A percentile compares a stretch with the other conserved stretches of the same genome.
Evolutionary conservation across 1,140 invertebrate species (phyloP).

Genomic region (Hesperophylax magnus): DNA sequence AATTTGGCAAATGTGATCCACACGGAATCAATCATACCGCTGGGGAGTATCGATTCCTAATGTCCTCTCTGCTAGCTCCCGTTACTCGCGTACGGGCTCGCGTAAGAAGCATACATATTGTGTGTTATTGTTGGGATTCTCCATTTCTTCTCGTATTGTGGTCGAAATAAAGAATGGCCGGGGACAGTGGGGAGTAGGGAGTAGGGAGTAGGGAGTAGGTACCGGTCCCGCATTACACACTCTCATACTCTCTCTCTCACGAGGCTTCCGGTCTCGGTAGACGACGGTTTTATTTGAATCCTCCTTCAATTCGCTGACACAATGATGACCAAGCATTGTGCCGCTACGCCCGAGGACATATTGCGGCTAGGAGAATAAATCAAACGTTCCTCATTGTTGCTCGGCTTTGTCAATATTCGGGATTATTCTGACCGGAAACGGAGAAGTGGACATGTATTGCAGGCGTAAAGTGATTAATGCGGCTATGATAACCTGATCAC

Average conservation of each 20-base stretch:
- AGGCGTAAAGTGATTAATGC: conserved; percentile 25
- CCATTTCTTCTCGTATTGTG: conserved; percentile 41
- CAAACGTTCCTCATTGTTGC: conserved; percentile 41
- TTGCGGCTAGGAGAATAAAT: conserved; percentile 41
- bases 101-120: conserved; percentile 31
- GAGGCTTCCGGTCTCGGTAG: conserved; percentile 33
- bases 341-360: conserved; percentile 43
- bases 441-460: conserved; percentile 24
- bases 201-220: conserved; percentile 33
- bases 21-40: conserved; percentile 43
- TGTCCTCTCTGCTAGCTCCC: conserved; percentile 32
- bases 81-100: conserved; percentile 26
- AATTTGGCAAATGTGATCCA: conserved; percentile 47
- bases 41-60: conserved; percentile 42
- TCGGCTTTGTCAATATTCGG: conserved; percentile 29
- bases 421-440: conserved; percentile 31
- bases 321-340: conserved; percentile 44
- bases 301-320: conserved; percentile 50
- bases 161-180: conserved; percentile 34
- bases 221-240: conserved; percentile 8
- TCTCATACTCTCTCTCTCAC: neutral
- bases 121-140: conserved; percentile 28
- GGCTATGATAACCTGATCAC: conserved; percentile 1
- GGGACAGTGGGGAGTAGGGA: neutral
- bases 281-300: conserved; percentile 50